phyloP scores from a whole-genome alignment of 2,888 invertebrate genomes.

The Sceliomorpha sp. region DNA sequence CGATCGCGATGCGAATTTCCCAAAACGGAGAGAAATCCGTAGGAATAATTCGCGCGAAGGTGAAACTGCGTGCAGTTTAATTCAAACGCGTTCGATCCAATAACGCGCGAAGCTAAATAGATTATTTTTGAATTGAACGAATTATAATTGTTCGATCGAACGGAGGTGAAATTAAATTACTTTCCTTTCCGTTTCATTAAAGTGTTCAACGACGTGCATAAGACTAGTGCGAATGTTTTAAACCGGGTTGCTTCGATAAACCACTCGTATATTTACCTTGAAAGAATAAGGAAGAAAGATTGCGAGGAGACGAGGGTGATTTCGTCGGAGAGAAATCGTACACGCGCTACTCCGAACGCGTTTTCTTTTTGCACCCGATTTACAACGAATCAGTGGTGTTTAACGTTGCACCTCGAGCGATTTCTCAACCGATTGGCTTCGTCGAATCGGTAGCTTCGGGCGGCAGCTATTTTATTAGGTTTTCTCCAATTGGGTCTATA shows the following conservation, averaged over 20 bases:
- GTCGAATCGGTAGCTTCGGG: slow-evolving; percentile 63
- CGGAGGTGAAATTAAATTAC: slow-evolving; percentile 21
- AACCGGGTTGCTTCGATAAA: slow-evolving; percentile 49
- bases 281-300: slow-evolving; percentile 52
- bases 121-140: slow-evolving; percentile 4
- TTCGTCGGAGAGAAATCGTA: slow-evolving; percentile 49
- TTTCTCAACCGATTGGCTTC: slow-evolving; percentile 70
- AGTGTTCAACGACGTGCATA: slow-evolving; percentile 41
- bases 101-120: slow-evolving; percentile 17
- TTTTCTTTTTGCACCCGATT: slow-evolving; percentile 62
- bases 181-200: slow-evolving; percentile 41
- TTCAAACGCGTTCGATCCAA: neutral
- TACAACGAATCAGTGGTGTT: slow-evolving; percentile 71
- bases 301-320: slow-evolving; percentile 49
- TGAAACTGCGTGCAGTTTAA: too few species aligned
- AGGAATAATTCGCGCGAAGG: too few species aligned
- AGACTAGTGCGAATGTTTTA: slow-evolving; percentile 48
- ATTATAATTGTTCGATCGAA: slow-evolving; percentile 28
- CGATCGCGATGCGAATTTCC: too few species aligned
- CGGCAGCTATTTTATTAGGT: slow-evolving; percentile 76
- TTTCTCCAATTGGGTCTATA: slow-evolving; percentile 77
- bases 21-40: too few species aligned
- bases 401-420: slow-evolving; percentile 73
- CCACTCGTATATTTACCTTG: slow-evolving; percentile 54
- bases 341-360: slow-evolving; percentile 43